Percentiles rank a stretch among this genome's conserved stretches.
Evolutionary conservation across 2,113 vertebrate species (phyloP).

Genomic region (Triplophysa siluroides): DNA sequence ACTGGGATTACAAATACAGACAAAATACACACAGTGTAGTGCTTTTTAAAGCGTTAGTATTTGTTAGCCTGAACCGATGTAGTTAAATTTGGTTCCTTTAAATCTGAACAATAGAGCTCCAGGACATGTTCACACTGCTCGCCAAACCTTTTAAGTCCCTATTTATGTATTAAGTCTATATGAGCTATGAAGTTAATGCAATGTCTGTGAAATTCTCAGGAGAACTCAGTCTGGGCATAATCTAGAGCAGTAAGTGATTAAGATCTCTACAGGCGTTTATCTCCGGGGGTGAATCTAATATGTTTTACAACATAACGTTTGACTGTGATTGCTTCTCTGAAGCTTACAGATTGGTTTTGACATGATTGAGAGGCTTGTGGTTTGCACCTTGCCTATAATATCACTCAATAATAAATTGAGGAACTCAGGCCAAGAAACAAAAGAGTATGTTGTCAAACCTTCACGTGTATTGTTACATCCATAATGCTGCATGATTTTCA

Average conservation of each 20-base stretch:
- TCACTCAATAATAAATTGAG: neutral
- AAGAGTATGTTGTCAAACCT: neutral
- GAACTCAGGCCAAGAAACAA: neutral
- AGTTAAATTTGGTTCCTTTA: neutral
- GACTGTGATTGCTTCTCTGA: neutral
- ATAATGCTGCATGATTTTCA: neutral
- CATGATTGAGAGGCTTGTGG: neutral
- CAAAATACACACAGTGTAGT: neutral
- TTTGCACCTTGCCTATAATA: neutral
- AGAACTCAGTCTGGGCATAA: neutral
- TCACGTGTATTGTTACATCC: neutral
- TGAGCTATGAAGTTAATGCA: neutral
- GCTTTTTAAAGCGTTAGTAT: neutral
- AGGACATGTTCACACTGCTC: neutral
- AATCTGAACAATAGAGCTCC: neutral
- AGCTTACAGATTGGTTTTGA: neutral
- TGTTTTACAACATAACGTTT: neutral
- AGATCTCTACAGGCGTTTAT: no score
- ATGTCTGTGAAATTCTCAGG: conserved; percentile 1
- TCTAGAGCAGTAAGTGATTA: neutral
- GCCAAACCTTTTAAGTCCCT: neutral
- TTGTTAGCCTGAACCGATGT: neutral
- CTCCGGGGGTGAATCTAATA: no score
- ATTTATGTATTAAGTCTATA: neutral
- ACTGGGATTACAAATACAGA: neutral